phyloP scores from a whole-genome alignment of 2,888 invertebrate species.

The Taenaris catops region DNA sequence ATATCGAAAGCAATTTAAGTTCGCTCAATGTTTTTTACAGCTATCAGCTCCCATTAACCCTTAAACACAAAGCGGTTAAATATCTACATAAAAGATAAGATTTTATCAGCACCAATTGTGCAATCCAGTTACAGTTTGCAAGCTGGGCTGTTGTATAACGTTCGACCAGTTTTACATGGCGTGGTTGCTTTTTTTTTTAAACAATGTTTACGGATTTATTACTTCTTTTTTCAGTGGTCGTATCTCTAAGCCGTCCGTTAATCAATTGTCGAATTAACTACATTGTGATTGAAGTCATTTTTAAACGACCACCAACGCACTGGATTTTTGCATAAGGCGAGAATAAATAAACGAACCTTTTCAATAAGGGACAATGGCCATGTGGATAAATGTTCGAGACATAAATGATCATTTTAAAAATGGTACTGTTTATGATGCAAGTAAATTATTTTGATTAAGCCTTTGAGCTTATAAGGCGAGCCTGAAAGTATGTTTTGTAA shows the following conservation, averaged over 20 bases:
- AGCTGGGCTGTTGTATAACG: conserved; percentile 4
- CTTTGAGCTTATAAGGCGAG: too few relatives aligned
- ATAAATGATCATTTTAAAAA: conserved; percentile 9
- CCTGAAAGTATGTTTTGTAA: too few relatives aligned
- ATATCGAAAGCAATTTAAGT: conserved; percentile 5
- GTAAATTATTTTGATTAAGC: conserved; percentile 4
- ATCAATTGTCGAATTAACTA: conserved; percentile 9
- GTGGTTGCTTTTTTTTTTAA: neutral
- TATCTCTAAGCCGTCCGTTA: neutral
- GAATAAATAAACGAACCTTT: conserved; percentile 21
- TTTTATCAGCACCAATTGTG: conserved; percentile 20
- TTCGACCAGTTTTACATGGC: conserved; percentile 2
- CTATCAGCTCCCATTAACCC: conserved; percentile 21
- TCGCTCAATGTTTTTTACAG: conserved; percentile 6
- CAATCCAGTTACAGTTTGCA: conserved; percentile 9
- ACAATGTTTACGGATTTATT: conserved; percentile 5
- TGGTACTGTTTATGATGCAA: neutral
- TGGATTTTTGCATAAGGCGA: conserved; percentile 22
- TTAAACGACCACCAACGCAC: conserved; percentile 23
- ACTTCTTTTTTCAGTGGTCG: conserved; percentile 3
- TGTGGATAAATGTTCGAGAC: conserved; percentile 8
- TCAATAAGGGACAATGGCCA: conserved; percentile 17
- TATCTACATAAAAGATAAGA: conserved; percentile 15
- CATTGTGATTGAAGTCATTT: conserved; percentile 17
- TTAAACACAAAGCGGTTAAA: conserved; percentile 14